Evolutionary conservation across 2,113 vertebrate genomes (phyloP).

Genomic region (Cyprinus carpio): DNA sequence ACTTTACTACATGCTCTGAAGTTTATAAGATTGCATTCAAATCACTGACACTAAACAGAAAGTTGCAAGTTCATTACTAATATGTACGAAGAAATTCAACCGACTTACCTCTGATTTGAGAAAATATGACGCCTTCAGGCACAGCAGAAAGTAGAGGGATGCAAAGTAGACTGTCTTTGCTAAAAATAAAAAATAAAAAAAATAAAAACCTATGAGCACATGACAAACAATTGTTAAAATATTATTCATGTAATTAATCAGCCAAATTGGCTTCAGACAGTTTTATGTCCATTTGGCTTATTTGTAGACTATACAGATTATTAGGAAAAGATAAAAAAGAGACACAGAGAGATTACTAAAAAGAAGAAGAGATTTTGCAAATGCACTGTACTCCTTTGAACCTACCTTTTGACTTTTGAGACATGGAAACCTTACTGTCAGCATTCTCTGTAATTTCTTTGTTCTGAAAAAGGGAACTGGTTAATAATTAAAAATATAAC

Average conservation of each 20-base stretch:
- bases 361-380: neutral
- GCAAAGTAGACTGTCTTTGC: neutral
- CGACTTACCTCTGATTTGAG: neutral
- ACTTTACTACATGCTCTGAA: slow-evolving; percentile 9
- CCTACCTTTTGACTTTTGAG: slow-evolving; percentile 32
- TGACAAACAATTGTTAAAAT: neutral
- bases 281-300: neutral
- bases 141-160: neutral
- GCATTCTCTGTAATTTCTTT: slow-evolving; percentile 34
- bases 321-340: neutral
- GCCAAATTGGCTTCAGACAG: neutral
- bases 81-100: slow-evolving; percentile 24
- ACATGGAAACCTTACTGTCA: slow-evolving; percentile 30
- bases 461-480: slow-evolving; percentile 41
- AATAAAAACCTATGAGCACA: neutral
- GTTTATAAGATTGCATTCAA: slow-evolving; percentile 1
- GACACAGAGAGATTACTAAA: neutral
- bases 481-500: neutral
- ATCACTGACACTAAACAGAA: slow-evolving; percentile 2
- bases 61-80: slow-evolving; percentile 18
- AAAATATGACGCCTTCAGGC: neutral
- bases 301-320: neutral
- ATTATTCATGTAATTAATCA: neutral
- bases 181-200: no score
- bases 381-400: neutral